Percentiles rank a stretch among this genome's conserved stretches.
Conservation (phyloP, 1,140 invertebrate genomes). For the Rhopalosiphum padi region DNA sequence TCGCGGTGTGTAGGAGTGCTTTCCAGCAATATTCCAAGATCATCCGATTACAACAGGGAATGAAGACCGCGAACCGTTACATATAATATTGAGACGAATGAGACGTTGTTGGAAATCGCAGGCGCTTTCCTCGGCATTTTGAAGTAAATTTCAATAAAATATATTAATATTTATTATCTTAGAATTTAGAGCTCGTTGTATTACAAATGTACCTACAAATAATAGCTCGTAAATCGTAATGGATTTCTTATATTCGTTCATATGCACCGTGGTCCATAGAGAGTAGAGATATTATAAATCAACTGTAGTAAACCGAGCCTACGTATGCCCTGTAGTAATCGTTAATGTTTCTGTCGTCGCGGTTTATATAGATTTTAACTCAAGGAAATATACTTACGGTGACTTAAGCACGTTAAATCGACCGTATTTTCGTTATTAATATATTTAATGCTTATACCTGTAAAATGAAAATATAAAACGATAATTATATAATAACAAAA, state of each 20-base stretch:
- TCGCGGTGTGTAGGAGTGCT: background rate
- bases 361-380: background rate
- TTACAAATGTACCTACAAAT: background rate
- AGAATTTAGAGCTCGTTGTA: background rate
- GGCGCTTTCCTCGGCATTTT: background rate
- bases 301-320: background rate
- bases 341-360: background rate
- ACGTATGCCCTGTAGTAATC: background rate
- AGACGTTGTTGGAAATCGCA: background rate
- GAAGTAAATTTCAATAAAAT: background rate
- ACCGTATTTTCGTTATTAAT: background rate
- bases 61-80: background rate
- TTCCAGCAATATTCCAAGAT: background rate
- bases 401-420: background rate
- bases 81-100: background rate
- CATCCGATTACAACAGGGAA: background rate
- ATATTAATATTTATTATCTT: background rate
- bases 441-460: background rate
- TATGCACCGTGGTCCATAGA: background rate
- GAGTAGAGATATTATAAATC: background rate
- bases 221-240: background rate
- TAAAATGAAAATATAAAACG: background rate
- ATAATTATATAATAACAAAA: background rate
- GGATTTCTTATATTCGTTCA: background rate
- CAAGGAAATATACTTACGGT: background rate